Conservation (phyloP, 2,888 invertebrate species). For the Platycheirus albimanus region DNA sequence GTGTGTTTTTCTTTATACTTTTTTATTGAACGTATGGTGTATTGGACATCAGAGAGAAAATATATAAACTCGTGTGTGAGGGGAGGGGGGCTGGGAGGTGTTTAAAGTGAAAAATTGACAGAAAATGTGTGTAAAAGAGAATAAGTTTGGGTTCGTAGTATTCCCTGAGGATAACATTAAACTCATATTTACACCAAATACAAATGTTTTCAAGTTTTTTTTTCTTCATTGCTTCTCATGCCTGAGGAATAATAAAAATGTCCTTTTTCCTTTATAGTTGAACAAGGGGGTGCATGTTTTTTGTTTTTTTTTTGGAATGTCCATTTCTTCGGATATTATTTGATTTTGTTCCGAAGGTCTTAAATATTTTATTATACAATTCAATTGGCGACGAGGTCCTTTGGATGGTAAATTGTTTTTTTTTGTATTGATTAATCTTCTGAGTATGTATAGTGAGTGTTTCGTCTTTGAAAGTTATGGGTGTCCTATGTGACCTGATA, state of each 20-base stretch:
- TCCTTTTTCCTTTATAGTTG: conserved; percentile 67
- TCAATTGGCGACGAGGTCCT: conserved; percentile 53
- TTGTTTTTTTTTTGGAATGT: conserved; percentile 12
- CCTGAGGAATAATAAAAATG: conserved; percentile 42
- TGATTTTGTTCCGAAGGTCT: conserved; percentile 37
- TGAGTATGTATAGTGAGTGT: no score
- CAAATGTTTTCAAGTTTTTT: conserved; percentile 56
- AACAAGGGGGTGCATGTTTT: no score
- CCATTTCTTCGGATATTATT: conserved; percentile 37
- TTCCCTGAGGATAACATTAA: conserved; percentile 74
- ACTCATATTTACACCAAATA: conserved; percentile 75
- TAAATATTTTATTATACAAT: conserved; percentile 68
- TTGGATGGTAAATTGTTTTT: conserved; percentile 9
- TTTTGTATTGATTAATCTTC: background rate
- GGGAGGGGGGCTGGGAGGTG: conserved; percentile 7
- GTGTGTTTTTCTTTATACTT: conserved; percentile 14
- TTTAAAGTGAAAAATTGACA: conserved; percentile 61
- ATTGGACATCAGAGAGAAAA: conserved; percentile 26
- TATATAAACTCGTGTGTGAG: no score
- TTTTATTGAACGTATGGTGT: conserved; percentile 22
- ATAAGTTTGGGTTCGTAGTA: conserved; percentile 49
- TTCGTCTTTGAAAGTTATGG: no score
- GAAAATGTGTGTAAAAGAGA: conserved; percentile 40
- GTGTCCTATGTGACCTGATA: no score
- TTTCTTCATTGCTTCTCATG: background rate